phyloP scores from a whole-genome alignment of 2,113 vertebrate species.

The Pteronura brasiliensis region DNA sequence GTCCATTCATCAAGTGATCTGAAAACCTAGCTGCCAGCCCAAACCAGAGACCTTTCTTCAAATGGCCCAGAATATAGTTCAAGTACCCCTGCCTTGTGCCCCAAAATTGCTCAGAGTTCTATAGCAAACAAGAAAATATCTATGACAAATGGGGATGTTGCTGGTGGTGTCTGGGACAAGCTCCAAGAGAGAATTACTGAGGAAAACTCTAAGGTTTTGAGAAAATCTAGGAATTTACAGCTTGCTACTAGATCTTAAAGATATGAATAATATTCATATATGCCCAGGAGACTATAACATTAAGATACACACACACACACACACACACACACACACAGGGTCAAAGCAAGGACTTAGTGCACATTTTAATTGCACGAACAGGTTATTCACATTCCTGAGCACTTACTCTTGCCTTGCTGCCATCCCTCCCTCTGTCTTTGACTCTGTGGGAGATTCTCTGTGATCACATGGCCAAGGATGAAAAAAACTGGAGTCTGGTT shows the following conservation, averaged over 20 bases:
- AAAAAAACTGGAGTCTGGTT: background rate
- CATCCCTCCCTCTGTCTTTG: background rate
- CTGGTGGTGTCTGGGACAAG: background rate
- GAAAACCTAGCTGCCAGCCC: background rate
- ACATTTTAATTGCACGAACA: background rate
- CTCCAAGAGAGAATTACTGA: background rate
- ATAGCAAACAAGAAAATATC: background rate
- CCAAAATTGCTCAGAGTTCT: background rate
- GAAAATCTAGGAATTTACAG: background rate
- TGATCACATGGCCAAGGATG: background rate
- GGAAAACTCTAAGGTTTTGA: background rate
- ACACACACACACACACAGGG: background rate
- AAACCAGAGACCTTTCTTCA: background rate
- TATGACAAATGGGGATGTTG: background rate
- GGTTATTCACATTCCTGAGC: background rate
- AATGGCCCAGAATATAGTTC: background rate
- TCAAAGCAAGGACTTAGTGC: background rate
- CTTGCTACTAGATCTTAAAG: background rate
- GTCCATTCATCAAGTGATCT: background rate
- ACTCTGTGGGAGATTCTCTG: background rate
- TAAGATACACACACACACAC: background rate
- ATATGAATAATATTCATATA: background rate
- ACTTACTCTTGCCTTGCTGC: background rate
- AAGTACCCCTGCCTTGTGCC: background rate
- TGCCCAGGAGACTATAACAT: background rate